Base-by-base conservation (phyloP, 2,113 vertebrate genomes). In the Chamaetylas fuelleborni region DNA sequence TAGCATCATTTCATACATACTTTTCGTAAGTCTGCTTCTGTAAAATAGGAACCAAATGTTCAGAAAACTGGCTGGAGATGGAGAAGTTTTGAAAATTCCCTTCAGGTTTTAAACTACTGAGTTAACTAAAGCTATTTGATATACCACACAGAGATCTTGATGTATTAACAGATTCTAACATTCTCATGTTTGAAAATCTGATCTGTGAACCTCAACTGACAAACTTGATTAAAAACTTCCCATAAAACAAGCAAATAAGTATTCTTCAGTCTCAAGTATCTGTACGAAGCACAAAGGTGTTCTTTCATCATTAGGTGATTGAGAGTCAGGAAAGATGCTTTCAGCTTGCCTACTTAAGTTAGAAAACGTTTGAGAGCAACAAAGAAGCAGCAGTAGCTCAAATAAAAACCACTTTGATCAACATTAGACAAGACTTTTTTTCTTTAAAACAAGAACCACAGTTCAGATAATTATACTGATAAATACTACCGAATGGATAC, bases 1-100 rank as follows among this genome's bases (percentile, higher is more conserved):
- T 3, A 78, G n/a, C 4, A 54, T 18, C 6, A 34, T 67, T 50
- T 50, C 17, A 11, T 25, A n/a, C 0, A 2, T 4, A 28, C 14
- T 66, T 61, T 45, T 83, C 9, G 0, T 40, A 58, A 58, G 29
- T 42, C 26, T 82, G 14, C 34, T 48, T 76, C 71, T 29, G 11
- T 40, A 79, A 71, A 91, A 72, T 29, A 51, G 11, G 17, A 80
- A 67, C 3, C 18, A 45, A 65, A 58, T 5, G 20, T 45, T 29
- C 25, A 7, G 33, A 58, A 66, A 80, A 71, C 3, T 19, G 71
- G 10, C 7, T 65, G 42, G 50, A 71, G 34, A 74, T 3, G 5
- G 26, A 51, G 20, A 79, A 50, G 17, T 48, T 71, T 66, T 47
- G 12, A 51, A 79, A 88, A 72, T 58, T 53, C 28, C 22, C 47